A percentile compares a stretch with the other conserved stretches of the same genome.
Conservation (phyloP, 2,888 invertebrate genomes). For the Oxyteleia sp. region DNA sequence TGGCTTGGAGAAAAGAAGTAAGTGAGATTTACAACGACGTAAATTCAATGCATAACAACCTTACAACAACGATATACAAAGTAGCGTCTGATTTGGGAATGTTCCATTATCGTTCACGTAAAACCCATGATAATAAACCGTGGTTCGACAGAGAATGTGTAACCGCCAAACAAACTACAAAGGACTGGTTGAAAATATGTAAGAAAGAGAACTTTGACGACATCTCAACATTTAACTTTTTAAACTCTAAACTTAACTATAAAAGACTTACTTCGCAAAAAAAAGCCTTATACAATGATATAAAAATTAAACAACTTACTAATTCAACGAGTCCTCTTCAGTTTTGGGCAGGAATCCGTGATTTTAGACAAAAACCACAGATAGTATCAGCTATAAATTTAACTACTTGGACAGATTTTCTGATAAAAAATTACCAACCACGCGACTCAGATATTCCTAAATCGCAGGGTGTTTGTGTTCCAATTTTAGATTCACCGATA, state of each 20-base stretch:
- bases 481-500: too few relatives aligned
- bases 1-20: slow-evolving; percentile 6
- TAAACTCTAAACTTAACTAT: neutral
- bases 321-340: neutral
- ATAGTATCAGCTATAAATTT: neutral
- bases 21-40: neutral
- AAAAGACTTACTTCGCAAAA: neutral
- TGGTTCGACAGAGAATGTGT: slow-evolving; percentile 3
- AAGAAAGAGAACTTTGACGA: neutral
- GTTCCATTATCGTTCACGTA: neutral
- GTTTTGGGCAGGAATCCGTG: too few relatives aligned
- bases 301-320: neutral
- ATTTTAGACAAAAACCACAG: too few relatives aligned
- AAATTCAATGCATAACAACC: neutral
- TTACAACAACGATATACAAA: neutral
- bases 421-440: neutral
- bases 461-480: neutral
- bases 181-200: neutral
- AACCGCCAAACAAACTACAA: neutral
- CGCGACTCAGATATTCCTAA: neutral
- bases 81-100: neutral
- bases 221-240: neutral
- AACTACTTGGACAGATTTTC: slow-evolving; percentile 1
- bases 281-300: neutral
- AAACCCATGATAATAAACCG: neutral